Percentiles rank a stretch among this genome's conserved stretches.
phyloP scores from a whole-genome alignment of 1,140 invertebrate genomes.

The Sarcophaga bullata region DNA sequence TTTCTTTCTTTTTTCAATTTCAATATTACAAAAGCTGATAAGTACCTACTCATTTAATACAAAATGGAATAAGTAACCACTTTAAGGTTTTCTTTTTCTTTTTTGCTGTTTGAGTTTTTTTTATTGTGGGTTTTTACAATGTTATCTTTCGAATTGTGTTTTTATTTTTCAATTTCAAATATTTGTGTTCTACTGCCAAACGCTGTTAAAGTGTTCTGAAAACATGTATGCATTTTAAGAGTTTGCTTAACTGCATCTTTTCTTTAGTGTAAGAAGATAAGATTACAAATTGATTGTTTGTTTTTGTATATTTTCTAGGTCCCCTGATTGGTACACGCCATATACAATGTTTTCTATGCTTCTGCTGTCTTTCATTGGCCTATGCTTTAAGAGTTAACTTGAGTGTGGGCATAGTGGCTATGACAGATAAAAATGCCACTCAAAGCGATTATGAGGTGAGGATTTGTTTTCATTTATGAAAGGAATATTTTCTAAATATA shows the following conservation, averaged over 20 bases:
- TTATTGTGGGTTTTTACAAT: not conserved
- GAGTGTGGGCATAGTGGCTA: constrained; percentile 72
- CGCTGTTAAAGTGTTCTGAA: not conserved
- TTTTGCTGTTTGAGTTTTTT: too few relatives aligned
- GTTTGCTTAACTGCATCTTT: not conserved
- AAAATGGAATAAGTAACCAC: not conserved
- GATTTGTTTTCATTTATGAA: not conserved
- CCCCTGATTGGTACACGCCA: constrained; percentile 71
- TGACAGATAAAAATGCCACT: constrained; percentile 50
- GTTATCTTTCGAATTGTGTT: not conserved
- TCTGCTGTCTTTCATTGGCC: constrained; percentile 72
- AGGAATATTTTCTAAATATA: not conserved
- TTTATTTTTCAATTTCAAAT: not conserved
- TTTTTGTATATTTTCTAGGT: constrained; percentile 47
- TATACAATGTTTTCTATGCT: constrained; percentile 73
- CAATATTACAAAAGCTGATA: too few relatives aligned
- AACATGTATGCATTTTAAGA: too few relatives aligned
- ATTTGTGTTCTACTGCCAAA: not conserved
- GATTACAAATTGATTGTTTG: constrained; percentile 21
- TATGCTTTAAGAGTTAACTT: constrained; percentile 75
- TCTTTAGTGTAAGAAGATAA: not conserved
- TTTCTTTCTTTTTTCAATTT: too few relatives aligned
- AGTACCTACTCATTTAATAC: too few relatives aligned
- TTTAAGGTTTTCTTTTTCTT: not conserved
- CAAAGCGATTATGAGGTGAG: constrained; percentile 49